Evolutionary conservation across 2,888 invertebrate species (phyloP), one percentile per base, ranked within the genome.

Genomic region (Ashinkailepas kermadecensis): DNA sequence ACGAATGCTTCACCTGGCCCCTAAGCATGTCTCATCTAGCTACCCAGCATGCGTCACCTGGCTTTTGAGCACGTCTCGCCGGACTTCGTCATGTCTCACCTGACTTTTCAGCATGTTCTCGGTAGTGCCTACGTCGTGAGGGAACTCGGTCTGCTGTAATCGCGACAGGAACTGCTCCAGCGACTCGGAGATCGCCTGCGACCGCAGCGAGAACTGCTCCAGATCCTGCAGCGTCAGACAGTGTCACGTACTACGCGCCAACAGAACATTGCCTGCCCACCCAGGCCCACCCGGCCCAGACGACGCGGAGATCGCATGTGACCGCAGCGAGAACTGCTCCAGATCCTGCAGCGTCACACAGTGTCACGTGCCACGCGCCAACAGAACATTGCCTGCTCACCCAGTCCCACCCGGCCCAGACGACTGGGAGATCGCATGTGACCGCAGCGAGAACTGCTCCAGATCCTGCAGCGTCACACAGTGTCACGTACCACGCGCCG

Each of bases 161-260:
- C 93, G 92, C 86, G 93, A 92, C 86, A 96, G 96, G 87, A 97
- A 95, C 84, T 92, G 91, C 86, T 95, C 94, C 86, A 98, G 89
- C 85, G 94, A 93, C 84, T 92, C 90, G 39, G 97, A 96, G 82
- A 97, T 95, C 86, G 95, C 93, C 87, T 95, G 94, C 85, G 96
- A 96, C 87, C 96, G 91, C 80, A 92, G 92, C 78, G 96, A 96
- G 89, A 98, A 97, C 87, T 96, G 95, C 88, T 98, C 98, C 86
- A 98, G 91, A 81, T 95, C 95, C 96, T 97, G 88, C 80, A 90
- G 89, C 59, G 54, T 1, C 59, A 59, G 7, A 59, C 11, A 59
- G 59, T 11, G 15, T 15, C 12, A 15, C 59, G 59, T 59, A 11
- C 11, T 7, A 15, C 59, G 59, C 15, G 59, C 59, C 39, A 4